phyloP scores from a whole-genome alignment of 23 tunicate genomes.

The Diplosoma virens region DNA sequence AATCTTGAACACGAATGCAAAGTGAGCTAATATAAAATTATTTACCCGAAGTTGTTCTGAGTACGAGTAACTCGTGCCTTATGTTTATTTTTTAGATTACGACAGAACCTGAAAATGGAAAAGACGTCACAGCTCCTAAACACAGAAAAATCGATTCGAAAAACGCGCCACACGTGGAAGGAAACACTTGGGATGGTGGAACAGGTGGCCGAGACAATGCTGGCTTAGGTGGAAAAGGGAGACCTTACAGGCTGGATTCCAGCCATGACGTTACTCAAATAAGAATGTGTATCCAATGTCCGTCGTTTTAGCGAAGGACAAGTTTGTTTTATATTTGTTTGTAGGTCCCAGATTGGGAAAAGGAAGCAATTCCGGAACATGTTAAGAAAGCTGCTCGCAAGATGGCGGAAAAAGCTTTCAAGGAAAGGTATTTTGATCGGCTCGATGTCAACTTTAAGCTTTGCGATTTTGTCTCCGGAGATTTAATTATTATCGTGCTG shows the following conservation, averaged over 20 bases:
- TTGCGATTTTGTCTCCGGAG: no score
- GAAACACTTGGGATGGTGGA: constrained; percentile 98
- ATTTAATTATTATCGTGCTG: no score
- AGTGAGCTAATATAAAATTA: no score
- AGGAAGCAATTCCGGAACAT: constrained; percentile 96
- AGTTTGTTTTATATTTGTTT: neutral
- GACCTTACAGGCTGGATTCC: constrained; percentile 87
- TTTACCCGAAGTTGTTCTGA: no score
- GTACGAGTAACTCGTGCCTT: no score
- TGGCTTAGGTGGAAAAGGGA: constrained; percentile 96
- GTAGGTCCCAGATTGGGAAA: constrained; percentile 92
- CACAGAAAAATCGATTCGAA: constrained; percentile 86
- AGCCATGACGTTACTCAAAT: constrained; percentile 97
- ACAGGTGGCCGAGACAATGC: constrained; percentile 96
- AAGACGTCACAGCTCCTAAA: constrained; percentile 89
- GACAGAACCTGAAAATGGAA: constrained; percentile 76
- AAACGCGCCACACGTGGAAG: constrained; percentile 93
- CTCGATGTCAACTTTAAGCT: no score
- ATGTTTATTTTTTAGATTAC: constrained; percentile 52
- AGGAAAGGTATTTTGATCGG: no score
- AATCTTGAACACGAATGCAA: no score
- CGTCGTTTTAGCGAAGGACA: no score
- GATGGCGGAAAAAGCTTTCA: constrained; percentile 83
- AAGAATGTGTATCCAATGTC: no score
- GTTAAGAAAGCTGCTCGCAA: constrained; percentile 91